Evolutionary conservation across 2,113 vertebrate species (phyloP), one percentile per base, ranked within the genome.

Genomic region (Promerops cafer): DNA sequence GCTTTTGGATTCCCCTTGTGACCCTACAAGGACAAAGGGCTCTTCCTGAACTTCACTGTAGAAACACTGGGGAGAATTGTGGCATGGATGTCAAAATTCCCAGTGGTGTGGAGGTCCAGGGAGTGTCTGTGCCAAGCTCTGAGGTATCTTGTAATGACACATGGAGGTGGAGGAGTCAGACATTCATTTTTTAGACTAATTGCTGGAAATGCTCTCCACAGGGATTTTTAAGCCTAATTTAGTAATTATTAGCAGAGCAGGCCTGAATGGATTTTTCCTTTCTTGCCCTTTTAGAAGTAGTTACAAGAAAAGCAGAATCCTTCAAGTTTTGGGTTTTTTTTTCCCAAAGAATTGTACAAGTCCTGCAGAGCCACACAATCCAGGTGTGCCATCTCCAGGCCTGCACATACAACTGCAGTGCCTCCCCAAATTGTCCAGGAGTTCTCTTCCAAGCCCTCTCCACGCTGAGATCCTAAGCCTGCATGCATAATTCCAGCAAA

Each of bases 371-470:
- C 60, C 63, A 60, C 37, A 11, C 56, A 61, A 83, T 87, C 82
- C 88, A 94, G 92, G 92, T 93, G 82, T 97, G 96, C 94, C 94
- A 95, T 65, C 95, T 95, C 94, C 95, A 96, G 95, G 95, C 53
- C 93, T 81, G 72, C 39, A 49, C 37, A 1, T 1, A 84, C 49
- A 79, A 96, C 16, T 97, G 94, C 95, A 94, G 47, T 31, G 75
- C 71, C 60, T 70, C 52, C 83, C 56, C n/a, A 66, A 2, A 54
- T 13, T 13, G 52, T 9, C 50, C 56, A n/a, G 8, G 54, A 83
- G 23, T 8, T 40, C 18, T 12, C 44, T 75, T 20, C 65, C 63
- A 33, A 87, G 70, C 82, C 49, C 49, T 83, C 60, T 82, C 90
- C 66, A 14, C 2, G 26, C 85, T 1, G 47, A 44, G 11, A 18